Conservation (phyloP, 2,888 invertebrate species). For the Cephus spinipes region DNA sequence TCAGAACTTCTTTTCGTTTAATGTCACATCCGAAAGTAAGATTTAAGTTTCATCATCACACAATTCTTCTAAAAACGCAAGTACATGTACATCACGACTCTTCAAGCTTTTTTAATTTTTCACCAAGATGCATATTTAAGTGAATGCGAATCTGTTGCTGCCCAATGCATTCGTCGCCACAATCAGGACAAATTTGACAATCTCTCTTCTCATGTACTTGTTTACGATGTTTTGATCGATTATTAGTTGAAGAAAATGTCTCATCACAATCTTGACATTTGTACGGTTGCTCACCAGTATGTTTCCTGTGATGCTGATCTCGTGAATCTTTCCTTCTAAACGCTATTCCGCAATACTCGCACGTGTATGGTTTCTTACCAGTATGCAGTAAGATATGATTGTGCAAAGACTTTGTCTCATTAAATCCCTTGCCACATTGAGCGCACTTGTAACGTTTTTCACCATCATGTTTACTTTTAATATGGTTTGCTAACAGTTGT, state of each 20-base stretch:
- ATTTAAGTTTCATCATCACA: neutral
- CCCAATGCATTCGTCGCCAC: slow-evolving; percentile 31
- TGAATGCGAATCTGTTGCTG: slow-evolving; percentile 40
- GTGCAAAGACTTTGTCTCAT: slow-evolving; percentile 40
- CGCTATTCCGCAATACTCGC: slow-evolving; percentile 36
- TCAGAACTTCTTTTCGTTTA: neutral
- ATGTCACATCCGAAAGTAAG: neutral
- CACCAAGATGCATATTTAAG: slow-evolving; percentile 42
- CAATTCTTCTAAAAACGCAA: neutral
- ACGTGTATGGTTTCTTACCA: slow-evolving; percentile 37
- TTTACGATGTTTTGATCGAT: slow-evolving; percentile 39
- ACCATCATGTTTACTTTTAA: slow-evolving; percentile 38
- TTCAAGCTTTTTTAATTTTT: slow-evolving; percentile 34
- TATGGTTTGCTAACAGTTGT: slow-evolving; percentile 39
- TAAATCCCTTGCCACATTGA: slow-evolving; percentile 40
- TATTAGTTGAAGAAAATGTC: slow-evolving; percentile 35
- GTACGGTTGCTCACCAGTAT: slow-evolving; percentile 40
- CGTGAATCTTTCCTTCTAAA: slow-evolving; percentile 40
- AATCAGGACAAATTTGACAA: slow-evolving; percentile 38
- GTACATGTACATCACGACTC: neutral
- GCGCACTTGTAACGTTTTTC: slow-evolving; percentile 43
- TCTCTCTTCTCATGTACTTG: slow-evolving; percentile 30
- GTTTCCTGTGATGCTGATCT: slow-evolving; percentile 40
- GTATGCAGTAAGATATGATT: slow-evolving; percentile 41
- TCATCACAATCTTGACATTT: slow-evolving; percentile 38